Conservation (phyloP, 1,140 invertebrate genomes). For the Drosophila watanabei region DNA sequence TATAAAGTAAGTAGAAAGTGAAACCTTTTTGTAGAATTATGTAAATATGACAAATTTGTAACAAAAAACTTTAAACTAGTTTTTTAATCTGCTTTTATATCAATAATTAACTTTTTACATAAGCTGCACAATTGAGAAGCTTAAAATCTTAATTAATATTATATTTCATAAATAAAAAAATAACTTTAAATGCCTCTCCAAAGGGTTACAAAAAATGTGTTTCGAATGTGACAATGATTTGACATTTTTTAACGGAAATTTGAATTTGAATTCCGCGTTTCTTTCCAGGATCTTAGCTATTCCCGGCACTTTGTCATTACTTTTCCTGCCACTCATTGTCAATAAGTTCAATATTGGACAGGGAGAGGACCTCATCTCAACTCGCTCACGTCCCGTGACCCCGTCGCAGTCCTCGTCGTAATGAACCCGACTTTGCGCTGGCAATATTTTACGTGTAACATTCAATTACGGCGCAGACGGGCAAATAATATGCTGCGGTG, state of each 20-base stretch:
- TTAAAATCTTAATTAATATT: no score
- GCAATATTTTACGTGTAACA: slow-evolving; percentile 74
- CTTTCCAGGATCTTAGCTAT: not conserved
- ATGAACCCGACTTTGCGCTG: slow-evolving; percentile 36
- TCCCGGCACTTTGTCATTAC: slow-evolving; percentile 2
- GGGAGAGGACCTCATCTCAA: slow-evolving; percentile 3
- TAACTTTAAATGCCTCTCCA: not conserved
- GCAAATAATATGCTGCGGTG: slow-evolving; percentile 50
- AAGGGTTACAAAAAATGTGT: not conserved
- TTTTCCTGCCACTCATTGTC: slow-evolving; percentile 23
- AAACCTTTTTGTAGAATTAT: not conserved
- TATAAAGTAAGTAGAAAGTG: not conserved
- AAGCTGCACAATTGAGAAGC: accelerated
- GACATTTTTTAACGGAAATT: slow-evolving; percentile 11
- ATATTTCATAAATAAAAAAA: not conserved
- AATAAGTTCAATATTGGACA: slow-evolving; percentile 16
- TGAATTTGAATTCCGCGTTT: slow-evolving; percentile 10
- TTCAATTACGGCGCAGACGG: slow-evolving; percentile 65
- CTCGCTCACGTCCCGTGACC: slow-evolving; percentile 32
- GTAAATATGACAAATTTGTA: not conserved
- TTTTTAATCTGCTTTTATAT: no score
- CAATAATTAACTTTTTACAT: accelerated
- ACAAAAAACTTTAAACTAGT: no score
- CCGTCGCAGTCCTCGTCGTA: slow-evolving; percentile 3
- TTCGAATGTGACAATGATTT: not conserved